Base-by-base conservation (phyloP, 2,797 vertebrate species). In the Neomorphus geoffroyi region DNA sequence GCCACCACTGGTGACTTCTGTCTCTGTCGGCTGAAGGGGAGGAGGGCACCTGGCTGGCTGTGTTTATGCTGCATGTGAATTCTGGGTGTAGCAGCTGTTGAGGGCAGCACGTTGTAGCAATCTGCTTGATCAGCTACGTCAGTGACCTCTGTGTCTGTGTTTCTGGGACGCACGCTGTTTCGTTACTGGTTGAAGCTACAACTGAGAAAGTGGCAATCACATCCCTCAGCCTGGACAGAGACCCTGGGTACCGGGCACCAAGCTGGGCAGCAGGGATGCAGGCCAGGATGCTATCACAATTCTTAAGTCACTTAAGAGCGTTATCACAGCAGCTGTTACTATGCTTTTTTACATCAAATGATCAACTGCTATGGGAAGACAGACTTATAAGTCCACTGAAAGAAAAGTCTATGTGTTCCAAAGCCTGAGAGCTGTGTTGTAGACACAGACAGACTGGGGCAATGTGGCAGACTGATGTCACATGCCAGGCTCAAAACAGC, bases 211-310 rank as follows among this genome's bases (percentile, higher is more conserved):
- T 3, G 26, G 48, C 33, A 53, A 54, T 23, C 15, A 3, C 45
- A 19, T 24, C 11, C 16, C 19, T 69, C 19, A 32, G 51, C 8
- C 23, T 28, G 33, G 57, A 46, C n/a, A 73, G 28, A 77, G 14
- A n/a, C 9, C 7, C 9, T 3, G 1, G 35, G 23, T 26, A n/a
- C 33, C 2, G 19, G 18, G 7, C 13, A 27, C 7, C 5, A 7
- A 41, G 18, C 22, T 23, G 46, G 28, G 13, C 41, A 80, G 51
- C 69, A 58, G 35, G 41, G 74, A 65, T 19, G 17, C 32, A 8
- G 66, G 7, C 33, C 50, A 32, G 69, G 4, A 83, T 50, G n/a
- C 0, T 11, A 86, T 67, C 64, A 50, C 28, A 17, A 90, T 80
- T 80, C 60, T 73, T 83, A 28, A 12, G 22, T 70, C 56, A 65